Evolutionary conservation across 2,888 invertebrate species (phyloP).

Genomic region (Machimus rusticus): DNA sequence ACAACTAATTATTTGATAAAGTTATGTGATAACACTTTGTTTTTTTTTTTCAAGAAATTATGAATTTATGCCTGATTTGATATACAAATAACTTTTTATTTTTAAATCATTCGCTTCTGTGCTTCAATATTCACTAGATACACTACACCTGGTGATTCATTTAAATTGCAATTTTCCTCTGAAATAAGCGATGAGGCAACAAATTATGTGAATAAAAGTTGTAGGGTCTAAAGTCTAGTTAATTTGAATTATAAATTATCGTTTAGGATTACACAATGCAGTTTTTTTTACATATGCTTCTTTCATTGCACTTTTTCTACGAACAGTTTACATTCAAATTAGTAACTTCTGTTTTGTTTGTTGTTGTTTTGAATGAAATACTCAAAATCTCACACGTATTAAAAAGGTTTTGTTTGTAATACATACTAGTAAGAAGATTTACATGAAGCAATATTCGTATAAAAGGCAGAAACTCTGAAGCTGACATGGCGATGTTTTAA

Average conservation of each 20-base stretch:
- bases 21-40: not conserved
- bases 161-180: not conserved
- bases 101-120: not conserved
- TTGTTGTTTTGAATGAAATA: too few relatives aligned
- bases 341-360: too few relatives aligned
- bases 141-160: not conserved
- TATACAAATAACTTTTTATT: not conserved
- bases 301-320: not conserved
- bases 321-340: not conserved
- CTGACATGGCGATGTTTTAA: too few relatives aligned
- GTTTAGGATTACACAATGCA: too few relatives aligned
- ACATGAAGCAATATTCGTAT: too few relatives aligned
- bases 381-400: too few relatives aligned
- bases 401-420: too few relatives aligned
- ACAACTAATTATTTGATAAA: not conserved
- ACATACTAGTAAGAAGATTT: too few relatives aligned
- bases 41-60: not conserved
- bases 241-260: too few relatives aligned
- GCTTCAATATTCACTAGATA: not conserved
- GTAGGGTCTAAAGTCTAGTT: too few relatives aligned
- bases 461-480: too few relatives aligned
- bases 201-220: not conserved
- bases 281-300: too few relatives aligned
- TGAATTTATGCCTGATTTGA: not conserved
- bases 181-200: not conserved